phyloP scores from a whole-genome alignment of 2,797 vertebrate genomes.

The Toxotes lorentzi region DNA sequence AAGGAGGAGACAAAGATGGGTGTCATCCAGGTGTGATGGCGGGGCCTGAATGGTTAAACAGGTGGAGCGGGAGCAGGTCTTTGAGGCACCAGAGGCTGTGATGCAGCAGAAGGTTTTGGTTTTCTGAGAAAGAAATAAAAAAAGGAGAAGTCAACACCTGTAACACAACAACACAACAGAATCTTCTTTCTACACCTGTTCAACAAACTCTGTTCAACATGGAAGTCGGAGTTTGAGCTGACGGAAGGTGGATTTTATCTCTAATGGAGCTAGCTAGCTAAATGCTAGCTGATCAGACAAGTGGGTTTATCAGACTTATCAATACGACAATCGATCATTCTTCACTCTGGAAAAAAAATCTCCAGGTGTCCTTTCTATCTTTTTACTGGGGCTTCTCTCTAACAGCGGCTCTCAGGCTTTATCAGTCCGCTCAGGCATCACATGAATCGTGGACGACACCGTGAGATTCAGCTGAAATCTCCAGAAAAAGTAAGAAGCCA shows the following conservation, averaged over 20 bases:
- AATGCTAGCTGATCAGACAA: no score
- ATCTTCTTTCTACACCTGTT: no score
- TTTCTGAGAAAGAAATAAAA: constrained; percentile 68
- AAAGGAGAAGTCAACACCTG: neutral
- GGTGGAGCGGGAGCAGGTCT: constrained; percentile 85
- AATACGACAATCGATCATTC: no score
- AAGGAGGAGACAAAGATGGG: neutral
- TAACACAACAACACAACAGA: neutral
- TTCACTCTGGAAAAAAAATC: no score
- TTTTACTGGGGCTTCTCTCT: neutral
- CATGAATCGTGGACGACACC: no score
- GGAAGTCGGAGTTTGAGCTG: neutral
- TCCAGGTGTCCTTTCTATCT: neutral
- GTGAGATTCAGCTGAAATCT: no score
- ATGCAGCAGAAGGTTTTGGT: constrained; percentile 74
- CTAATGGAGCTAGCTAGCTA: no score
- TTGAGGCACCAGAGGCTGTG: constrained; percentile 84
- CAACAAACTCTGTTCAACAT: no score
- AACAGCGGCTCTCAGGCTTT: no score
- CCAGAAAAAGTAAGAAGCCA: no score
- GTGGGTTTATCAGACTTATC: neutral
- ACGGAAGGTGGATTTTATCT: neutral
- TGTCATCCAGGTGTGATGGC: constrained; percentile 14
- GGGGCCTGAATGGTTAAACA: constrained; percentile 72
- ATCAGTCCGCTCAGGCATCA: no score